phyloP scores from a whole-genome alignment of 2,888 invertebrate species.

The Pantelozetes paolii region DNA sequence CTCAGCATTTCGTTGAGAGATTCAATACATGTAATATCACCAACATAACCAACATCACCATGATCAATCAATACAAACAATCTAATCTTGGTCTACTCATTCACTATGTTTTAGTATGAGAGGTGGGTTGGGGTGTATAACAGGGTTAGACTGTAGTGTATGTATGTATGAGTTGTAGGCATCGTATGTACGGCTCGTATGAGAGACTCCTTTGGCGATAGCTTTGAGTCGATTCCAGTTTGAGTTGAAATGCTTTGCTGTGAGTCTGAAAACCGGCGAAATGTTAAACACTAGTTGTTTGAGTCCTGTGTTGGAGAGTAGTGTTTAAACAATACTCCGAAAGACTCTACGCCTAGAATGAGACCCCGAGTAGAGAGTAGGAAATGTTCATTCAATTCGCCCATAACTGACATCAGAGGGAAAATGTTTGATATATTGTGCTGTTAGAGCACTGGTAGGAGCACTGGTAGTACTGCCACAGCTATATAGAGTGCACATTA shows the following conservation, averaged over 20 bases:
- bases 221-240: background rate
- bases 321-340: background rate
- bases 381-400: background rate
- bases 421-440: slow-evolving; percentile 21
- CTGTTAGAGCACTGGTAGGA: background rate
- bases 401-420: slow-evolving; percentile 15
- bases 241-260: slow-evolving; percentile 9
- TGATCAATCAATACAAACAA: too few relatives aligned
- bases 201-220: slow-evolving; percentile 25
- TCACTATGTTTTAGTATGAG: too few relatives aligned
- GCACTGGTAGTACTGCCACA: background rate
- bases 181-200: background rate
- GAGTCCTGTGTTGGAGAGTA: background rate
- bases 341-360: background rate
- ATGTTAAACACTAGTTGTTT: slow-evolving; percentile 30
- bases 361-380: slow-evolving; percentile 11
- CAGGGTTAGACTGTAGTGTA: too few relatives aligned
- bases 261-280: slow-evolving; percentile 25
- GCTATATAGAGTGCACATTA: too few relatives aligned
- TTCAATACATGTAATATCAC: too few relatives aligned
- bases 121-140: too few relatives aligned
- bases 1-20: too few relatives aligned
- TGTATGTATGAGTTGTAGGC: background rate
- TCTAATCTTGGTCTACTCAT: too few relatives aligned
- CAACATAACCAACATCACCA: too few relatives aligned